Percentiles rank a stretch among this genome's conserved stretches.
phyloP scores from a whole-genome alignment of 2,888 invertebrate genomes.

The Caenorhabditis angaria region DNA sequence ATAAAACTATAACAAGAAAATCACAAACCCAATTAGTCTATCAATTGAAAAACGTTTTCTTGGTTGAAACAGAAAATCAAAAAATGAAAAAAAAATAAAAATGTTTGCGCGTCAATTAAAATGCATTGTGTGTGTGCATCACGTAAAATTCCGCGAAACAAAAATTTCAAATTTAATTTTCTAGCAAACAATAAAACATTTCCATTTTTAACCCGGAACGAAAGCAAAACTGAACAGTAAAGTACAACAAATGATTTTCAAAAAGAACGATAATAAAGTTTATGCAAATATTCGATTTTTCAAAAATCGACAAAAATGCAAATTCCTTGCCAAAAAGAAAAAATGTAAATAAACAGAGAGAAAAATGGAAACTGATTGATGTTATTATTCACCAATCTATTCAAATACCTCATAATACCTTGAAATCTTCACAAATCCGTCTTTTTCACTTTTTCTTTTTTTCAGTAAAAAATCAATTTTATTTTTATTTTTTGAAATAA shows the following conservation, averaged over 20 bases:
- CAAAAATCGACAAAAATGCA: constrained; percentile 9
- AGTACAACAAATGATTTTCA: constrained; percentile 2
- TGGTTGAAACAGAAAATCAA: background rate
- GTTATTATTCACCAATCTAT: background rate
- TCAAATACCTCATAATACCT: constrained; percentile 9
- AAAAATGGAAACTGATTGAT: background rate
- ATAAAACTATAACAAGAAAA: no score
- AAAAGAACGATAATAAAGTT: background rate
- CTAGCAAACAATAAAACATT: no score
- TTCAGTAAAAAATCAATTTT: background rate
- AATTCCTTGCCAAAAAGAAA: background rate
- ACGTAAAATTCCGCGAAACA: background rate
- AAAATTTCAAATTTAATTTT: no score
- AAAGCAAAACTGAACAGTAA: background rate
- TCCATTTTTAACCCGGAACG: background rate
- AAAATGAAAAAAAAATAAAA: constrained; percentile 7
- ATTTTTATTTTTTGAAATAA: background rate
- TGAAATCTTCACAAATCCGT: background rate
- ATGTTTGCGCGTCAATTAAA: background rate
- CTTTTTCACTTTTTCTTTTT: background rate
- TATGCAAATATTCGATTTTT: constrained; percentile 10
- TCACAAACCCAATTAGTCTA: no score
- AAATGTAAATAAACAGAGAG: no score
- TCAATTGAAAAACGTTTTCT: constrained; percentile 9
- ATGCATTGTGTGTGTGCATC: background rate